These are phyloP conservation scores for Amphilophus citrinellus DNA, from an alignment of 2,113 vertebrate species.

Conservation along the genomic window DNA sequence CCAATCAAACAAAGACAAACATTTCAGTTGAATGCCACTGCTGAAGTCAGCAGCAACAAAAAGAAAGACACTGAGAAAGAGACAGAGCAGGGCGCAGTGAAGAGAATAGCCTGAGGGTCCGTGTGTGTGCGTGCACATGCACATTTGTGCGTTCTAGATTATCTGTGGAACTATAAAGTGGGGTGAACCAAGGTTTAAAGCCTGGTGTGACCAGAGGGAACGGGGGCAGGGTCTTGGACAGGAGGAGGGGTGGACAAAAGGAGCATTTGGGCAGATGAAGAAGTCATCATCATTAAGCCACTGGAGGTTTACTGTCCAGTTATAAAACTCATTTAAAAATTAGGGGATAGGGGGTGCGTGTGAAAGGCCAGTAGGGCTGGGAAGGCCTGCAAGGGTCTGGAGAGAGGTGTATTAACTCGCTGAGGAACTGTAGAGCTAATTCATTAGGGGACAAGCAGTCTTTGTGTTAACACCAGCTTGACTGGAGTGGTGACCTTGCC, in stretches of 20 bases:
- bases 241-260: constrained; percentile 86
- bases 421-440: constrained; percentile 66
- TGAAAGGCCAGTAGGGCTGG: constrained; percentile 78
- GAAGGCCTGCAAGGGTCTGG: constrained; percentile 48
- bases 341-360: constrained; percentile 69
- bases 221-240: constrained; percentile 77
- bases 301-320: constrained; percentile 87
- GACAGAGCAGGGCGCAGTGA: constrained; percentile 58
- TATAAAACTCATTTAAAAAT: constrained; percentile 88
- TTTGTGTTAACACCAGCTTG: constrained; percentile 76
- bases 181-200: constrained; percentile 78
- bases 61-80: constrained; percentile 62
- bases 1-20: constrained; percentile 86
- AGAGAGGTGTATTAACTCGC: constrained; percentile 31
- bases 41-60: constrained; percentile 84
- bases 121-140: constrained; percentile 21
- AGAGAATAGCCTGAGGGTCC: constrained; percentile 67
- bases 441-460: constrained; percentile 77
- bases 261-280: constrained; percentile 96
- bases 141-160: constrained; percentile 63
- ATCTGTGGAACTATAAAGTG: constrained; percentile 77
- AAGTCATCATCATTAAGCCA: constrained; percentile 95
- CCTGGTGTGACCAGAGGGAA: constrained; percentile 74
- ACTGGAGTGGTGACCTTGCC: constrained; percentile 82
- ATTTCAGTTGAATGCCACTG: constrained; percentile 92